These are phyloP conservation scores for Cecidostiba fungosa DNA, from an alignment of 2,888 invertebrate species.

Conservation along the genomic window DNA sequence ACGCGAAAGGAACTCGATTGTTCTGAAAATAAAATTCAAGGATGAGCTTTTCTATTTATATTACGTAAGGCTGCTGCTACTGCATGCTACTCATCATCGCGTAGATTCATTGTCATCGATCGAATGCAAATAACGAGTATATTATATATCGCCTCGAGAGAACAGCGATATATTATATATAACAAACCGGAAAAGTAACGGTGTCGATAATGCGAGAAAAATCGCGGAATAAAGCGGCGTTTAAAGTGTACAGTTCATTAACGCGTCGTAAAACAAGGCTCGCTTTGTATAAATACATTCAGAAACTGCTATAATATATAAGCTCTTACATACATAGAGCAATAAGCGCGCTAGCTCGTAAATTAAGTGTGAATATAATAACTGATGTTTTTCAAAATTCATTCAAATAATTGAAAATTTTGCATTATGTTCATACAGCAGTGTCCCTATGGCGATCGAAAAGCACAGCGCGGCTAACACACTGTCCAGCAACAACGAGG, in stretches of 20 bases:
- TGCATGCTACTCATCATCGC: background rate
- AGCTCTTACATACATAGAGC: background rate
- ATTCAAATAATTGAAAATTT: background rate
- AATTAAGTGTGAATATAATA: background rate
- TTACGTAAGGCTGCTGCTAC: background rate
- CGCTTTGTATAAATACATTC: background rate
- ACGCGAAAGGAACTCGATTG: background rate
- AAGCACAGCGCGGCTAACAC: conserved; percentile 1
- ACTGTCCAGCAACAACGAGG: conserved; percentile 30
- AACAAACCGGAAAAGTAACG: conserved; percentile 30
- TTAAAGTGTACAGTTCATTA: conserved; percentile 36
- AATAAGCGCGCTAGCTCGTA: no score
- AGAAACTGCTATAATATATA: background rate
- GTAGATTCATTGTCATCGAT: background rate
- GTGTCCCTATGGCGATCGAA: background rate
- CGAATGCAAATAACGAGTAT: background rate
- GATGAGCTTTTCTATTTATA: background rate
- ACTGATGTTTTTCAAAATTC: background rate
- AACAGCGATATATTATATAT: background rate
- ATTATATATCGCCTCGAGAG: conserved; percentile 1
- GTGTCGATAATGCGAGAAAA: conserved; percentile 3
- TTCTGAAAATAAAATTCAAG: background rate
- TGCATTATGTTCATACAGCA: background rate
- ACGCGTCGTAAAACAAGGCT: background rate
- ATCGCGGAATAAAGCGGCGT: background rate